Base-by-base conservation (phyloP, 2,797 vertebrate species). In the Poeciliopsis infans region DNA sequence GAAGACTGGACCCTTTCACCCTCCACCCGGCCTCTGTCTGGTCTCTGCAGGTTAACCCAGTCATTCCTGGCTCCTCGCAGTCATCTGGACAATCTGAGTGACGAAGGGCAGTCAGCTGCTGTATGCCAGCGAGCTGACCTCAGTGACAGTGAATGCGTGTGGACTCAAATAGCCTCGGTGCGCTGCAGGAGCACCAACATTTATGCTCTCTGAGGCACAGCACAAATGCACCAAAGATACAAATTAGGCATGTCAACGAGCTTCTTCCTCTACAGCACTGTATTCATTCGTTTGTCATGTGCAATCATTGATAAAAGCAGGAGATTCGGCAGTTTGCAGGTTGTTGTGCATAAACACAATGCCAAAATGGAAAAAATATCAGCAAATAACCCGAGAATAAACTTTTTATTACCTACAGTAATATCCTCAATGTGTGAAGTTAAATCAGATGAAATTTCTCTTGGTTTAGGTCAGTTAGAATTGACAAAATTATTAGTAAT, bases 21-120 rank as follows among this genome's bases (percentile, higher is more conserved):
- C 55, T 0, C 36, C 43, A 41, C 57, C 5, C 33, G 64, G 25
- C 66, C 57, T 46, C 45, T 15, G 2, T 15, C 36, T 45, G 36
- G n/a, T 25, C 55, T 33, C 47, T 78, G 39, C 39, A 41, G 76
- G 64, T 78, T 86, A 79, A 86, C 89, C 87, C 77, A 72, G 46
- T 79, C 61, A 86, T 13, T 79, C 80, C 78, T 47, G 47, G 41
- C 51, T 75, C 79, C 73, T 82, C 59, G 36, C 84, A 83, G 80
- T 76, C 76, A 84, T 82, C 75, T n/a, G 1, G 68, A 74, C n/a
- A 71, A 75, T 83, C 71, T 79, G 79, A 85, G 82, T 75, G 85
- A 87, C 64, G 86, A 86, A 87, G 86, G 72, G 6, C 87, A 66
- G 86, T 85, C 88, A 89, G 91, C 85, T 90, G 87, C 74, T 68